phyloP scores from a whole-genome alignment of 23 tunicate species.

The Ciona savignyi region DNA sequence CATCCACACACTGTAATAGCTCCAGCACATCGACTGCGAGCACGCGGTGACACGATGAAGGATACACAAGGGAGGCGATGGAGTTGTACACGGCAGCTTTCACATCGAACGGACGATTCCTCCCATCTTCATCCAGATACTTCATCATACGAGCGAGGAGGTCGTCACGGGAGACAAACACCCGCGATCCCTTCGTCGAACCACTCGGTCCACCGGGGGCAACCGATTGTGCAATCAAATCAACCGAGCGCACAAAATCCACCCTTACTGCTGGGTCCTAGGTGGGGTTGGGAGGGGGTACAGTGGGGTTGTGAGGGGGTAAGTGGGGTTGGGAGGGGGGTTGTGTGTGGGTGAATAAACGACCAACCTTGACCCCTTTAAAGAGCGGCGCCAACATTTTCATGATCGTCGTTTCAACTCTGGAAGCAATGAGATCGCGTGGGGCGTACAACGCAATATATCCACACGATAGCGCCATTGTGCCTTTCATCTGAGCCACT shows the following conservation, averaged over 20 bases:
- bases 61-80: constrained; percentile 49
- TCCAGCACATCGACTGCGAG: no score
- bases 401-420: constrained; percentile 59
- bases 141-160: constrained; percentile 29
- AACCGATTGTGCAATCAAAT: constrained; percentile 45
- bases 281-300: not conserved
- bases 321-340: no score
- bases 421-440: constrained; percentile 44
- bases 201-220: constrained; percentile 40
- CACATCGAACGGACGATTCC: constrained; percentile 16
- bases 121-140: constrained; percentile 48
- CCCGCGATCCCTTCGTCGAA: constrained; percentile 25
- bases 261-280: constrained; percentile 32
- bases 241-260: constrained; percentile 37
- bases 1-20: no score
- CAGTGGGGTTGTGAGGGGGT: no score
- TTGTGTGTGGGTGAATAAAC: no score
- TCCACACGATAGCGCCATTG: constrained; percentile 56
- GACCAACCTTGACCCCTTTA: constrained; percentile 83
- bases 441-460: constrained; percentile 68
- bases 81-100: constrained; percentile 45
- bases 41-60: not conserved
- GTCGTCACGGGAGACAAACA: constrained; percentile 53
- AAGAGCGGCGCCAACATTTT: constrained; percentile 45
- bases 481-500: constrained; percentile 42